A percentile compares a stretch with the other conserved stretches of the same genome.
Conservation (phyloP, 2,797 vertebrate species). For the Meda fulgida region DNA sequence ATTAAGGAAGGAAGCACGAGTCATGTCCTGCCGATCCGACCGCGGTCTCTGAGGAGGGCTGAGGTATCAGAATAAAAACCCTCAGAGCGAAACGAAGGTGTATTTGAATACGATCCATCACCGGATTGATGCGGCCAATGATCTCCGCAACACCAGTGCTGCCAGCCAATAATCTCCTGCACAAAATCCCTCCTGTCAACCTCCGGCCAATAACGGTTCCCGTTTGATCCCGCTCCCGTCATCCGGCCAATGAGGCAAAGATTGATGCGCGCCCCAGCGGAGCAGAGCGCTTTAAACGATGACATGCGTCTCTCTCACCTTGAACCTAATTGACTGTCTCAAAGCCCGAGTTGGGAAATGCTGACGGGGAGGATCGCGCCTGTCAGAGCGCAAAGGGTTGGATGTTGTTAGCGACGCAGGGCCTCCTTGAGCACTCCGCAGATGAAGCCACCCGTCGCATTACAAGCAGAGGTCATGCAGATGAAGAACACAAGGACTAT, state of each 20-base stretch:
- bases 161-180: slow-evolving; percentile 65
- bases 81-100: slow-evolving; percentile 49
- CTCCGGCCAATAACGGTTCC: slow-evolving; percentile 55
- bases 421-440: background rate
- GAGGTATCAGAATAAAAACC: slow-evolving; percentile 55
- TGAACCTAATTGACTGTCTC: slow-evolving; percentile 81
- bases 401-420: slow-evolving; percentile 37
- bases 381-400: slow-evolving; percentile 14
- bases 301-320: slow-evolving; percentile 76
- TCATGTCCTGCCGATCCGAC: slow-evolving; percentile 46
- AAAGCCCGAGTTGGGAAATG: slow-evolving; percentile 71
- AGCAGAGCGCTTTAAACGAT: slow-evolving; percentile 74
- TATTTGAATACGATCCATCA: slow-evolving; percentile 62
- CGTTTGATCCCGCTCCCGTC: slow-evolving; percentile 39
- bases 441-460: slow-evolving; percentile 42
- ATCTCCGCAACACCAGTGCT: slow-evolving; percentile 52
- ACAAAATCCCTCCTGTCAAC: slow-evolving; percentile 70
- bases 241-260: slow-evolving; percentile 62
- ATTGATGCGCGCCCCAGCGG: slow-evolving; percentile 69
- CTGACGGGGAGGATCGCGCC: slow-evolving; percentile 67
- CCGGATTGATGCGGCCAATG: slow-evolving; percentile 58
- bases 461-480: slow-evolving; percentile 43
- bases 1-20: slow-evolving; percentile 61
- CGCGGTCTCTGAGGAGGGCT: slow-evolving; percentile 50
- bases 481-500: slow-evolving; percentile 25